These are phyloP conservation scores for Zaprionus vittiger DNA, from an alignment of 1,140 invertebrate genomes.

Conservation along the genomic window DNA sequence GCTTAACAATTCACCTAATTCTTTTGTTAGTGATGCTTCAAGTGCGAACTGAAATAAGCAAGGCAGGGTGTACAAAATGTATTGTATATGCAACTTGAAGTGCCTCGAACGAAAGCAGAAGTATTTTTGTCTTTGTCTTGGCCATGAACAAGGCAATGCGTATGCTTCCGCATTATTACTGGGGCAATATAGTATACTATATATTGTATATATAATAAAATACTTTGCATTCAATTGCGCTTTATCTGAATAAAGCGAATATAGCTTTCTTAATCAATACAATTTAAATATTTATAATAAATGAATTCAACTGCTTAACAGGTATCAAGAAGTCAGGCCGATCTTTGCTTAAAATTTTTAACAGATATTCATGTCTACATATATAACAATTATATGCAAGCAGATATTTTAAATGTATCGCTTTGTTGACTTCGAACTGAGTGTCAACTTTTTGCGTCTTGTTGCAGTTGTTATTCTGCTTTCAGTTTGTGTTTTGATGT, in stretches of 20 bases:
- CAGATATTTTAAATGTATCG: slow-evolving; percentile 19
- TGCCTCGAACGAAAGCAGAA: background rate
- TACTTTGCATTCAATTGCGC: background rate
- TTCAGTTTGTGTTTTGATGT: slow-evolving; percentile 26
- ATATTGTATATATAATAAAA: background rate
- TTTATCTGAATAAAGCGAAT: background rate
- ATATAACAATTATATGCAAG: background rate
- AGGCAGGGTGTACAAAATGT: background rate
- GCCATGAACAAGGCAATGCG: slow-evolving; percentile 1
- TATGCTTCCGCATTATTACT: background rate
- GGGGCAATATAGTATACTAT: background rate
- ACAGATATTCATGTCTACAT: background rate
- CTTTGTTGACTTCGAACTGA: slow-evolving; percentile 37
- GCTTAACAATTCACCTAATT: slow-evolving; percentile 18
- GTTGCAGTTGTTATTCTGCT: slow-evolving; percentile 21
- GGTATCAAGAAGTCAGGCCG: background rate
- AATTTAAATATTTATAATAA: background rate
- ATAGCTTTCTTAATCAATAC: no score
- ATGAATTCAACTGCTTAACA: background rate
- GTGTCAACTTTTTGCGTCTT: slow-evolving; percentile 30
- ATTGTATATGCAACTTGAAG: background rate
- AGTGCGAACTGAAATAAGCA: background rate
- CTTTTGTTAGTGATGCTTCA: background rate
- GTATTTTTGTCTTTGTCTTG: slow-evolving; percentile 6
- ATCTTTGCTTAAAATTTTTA: background rate